Conservation (phyloP, 2,888 invertebrate genomes). For the Leucoptera coffeella region DNA sequence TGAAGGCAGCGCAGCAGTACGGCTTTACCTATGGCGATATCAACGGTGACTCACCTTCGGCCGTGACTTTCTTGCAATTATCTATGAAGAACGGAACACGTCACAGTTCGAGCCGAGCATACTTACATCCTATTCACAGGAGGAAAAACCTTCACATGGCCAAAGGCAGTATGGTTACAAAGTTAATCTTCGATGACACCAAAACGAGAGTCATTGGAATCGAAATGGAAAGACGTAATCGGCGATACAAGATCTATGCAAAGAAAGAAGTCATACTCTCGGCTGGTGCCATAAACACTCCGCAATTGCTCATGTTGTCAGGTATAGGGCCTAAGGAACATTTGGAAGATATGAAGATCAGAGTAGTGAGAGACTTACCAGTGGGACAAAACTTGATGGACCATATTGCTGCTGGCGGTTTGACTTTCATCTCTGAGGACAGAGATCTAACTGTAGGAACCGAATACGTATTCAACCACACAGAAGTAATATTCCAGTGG, state of each 20-base stretch:
- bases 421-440: constrained; percentile 48
- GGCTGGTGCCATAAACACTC: constrained; percentile 71
- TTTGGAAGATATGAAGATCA: constrained; percentile 47
- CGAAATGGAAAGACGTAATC: constrained; percentile 47
- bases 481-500: constrained; percentile 45
- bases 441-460: constrained; percentile 23
- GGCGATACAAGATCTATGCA: constrained; percentile 48
- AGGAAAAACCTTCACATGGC: constrained; percentile 58
- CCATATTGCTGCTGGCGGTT: constrained; percentile 59
- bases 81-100: constrained; percentile 61
- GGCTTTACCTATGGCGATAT: constrained; percentile 56
- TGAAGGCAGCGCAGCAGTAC: constrained; percentile 55
- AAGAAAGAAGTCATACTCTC: constrained; percentile 68
- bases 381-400: constrained; percentile 68
- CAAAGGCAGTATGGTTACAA: constrained; percentile 54
- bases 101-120: constrained; percentile 62
- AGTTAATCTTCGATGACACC: constrained; percentile 48
- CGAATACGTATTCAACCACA: constrained; percentile 25
- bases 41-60: constrained; percentile 57
- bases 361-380: constrained; percentile 47
- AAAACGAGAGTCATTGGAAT: constrained; percentile 56
- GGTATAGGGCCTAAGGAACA: constrained; percentile 65
- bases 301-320: constrained; percentile 73
- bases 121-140: constrained; percentile 52
- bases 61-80: constrained; percentile 56